A percentile compares a stretch with the other conserved stretches of the same genome.
Conservation (phyloP, 2,888 invertebrate genomes). For the Geotrupes spiniger region DNA sequence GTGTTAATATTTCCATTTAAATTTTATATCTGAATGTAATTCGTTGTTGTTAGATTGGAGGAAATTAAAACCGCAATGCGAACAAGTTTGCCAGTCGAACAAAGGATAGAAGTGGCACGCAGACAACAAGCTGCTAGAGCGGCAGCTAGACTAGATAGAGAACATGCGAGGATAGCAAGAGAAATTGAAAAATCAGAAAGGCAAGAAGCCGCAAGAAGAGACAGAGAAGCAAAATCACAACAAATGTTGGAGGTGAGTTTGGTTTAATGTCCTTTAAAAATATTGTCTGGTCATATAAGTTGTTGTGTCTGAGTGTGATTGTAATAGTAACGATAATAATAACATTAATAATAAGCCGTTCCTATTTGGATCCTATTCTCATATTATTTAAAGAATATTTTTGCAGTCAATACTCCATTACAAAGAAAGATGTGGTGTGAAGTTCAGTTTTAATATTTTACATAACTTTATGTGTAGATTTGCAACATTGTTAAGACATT, state of each 20-base stretch:
- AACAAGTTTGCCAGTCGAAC: conserved; percentile 67
- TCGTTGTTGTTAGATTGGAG: conserved; percentile 62
- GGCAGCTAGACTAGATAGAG: conserved; percentile 70
- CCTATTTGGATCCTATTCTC: too few species aligned
- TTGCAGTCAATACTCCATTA: too few species aligned
- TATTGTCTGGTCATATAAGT: too few species aligned
- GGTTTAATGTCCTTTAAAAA: too few species aligned
- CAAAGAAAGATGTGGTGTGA: too few species aligned
- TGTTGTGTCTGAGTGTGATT: too few species aligned
- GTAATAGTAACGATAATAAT: too few species aligned
- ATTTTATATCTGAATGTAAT: background rate
- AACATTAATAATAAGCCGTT: too few species aligned
- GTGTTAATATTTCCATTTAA: background rate
- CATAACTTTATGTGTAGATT: too few species aligned
- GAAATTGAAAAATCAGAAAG: conserved; percentile 78
- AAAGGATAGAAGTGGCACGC: conserved; percentile 70
- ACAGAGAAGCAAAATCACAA: conserved; percentile 78
- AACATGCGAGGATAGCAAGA: conserved; percentile 63
- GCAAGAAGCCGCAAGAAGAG: conserved; percentile 77
- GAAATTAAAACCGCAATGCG: conserved; percentile 65
- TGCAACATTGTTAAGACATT: too few species aligned
- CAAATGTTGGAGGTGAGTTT: conserved; percentile 80
- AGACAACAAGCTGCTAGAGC: conserved; percentile 72
- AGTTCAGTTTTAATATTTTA: too few species aligned
- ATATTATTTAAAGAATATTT: too few species aligned